Conservation (phyloP, 2,888 invertebrate genomes). For the Timema podura region DNA sequence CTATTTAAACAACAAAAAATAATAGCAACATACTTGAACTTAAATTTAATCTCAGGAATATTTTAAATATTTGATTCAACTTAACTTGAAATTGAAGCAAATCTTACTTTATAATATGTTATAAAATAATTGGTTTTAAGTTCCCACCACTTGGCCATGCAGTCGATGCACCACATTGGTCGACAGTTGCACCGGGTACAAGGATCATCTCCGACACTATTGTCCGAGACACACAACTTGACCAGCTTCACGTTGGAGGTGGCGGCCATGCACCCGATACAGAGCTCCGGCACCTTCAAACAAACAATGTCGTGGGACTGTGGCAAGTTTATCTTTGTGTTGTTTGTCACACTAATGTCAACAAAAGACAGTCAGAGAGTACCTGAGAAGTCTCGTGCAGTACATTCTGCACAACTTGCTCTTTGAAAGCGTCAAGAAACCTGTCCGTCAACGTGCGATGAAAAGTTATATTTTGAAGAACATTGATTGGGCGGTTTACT, state of each 20-base stretch:
- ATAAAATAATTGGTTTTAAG: background rate
- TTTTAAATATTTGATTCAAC: too few relatives aligned
- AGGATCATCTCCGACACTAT: slow-evolving; percentile 43
- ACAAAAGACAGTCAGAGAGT: too few relatives aligned
- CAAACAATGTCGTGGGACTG: background rate
- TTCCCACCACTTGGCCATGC: slow-evolving; percentile 70
- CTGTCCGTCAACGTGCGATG: slow-evolving; percentile 76
- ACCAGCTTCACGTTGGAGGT: slow-evolving; percentile 73
- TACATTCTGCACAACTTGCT: slow-evolving; percentile 64
- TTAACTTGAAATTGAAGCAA: background rate
- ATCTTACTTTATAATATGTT: slow-evolving; percentile 1
- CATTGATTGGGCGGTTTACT: slow-evolving; percentile 60
- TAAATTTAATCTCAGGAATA: too few relatives aligned
- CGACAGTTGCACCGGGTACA: slow-evolving; percentile 67
- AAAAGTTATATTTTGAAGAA: slow-evolving; percentile 66
- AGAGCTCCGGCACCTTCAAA: slow-evolving; percentile 67
- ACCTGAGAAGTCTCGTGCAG: slow-evolving; percentile 36
- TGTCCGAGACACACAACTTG: slow-evolving; percentile 61
- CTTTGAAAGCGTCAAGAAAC: slow-evolving; percentile 78
- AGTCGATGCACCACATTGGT: slow-evolving; percentile 86
- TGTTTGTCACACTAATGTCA: background rate
- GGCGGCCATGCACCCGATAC: slow-evolving; percentile 85
- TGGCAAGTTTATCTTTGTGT: too few relatives aligned
- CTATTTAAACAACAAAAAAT: too few relatives aligned
- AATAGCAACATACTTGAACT: too few relatives aligned